Evolutionary conservation across 37 sponge, comb jelly and placozoan species (phyloP).

Genomic region (Hexactinellida sp.): DNA sequence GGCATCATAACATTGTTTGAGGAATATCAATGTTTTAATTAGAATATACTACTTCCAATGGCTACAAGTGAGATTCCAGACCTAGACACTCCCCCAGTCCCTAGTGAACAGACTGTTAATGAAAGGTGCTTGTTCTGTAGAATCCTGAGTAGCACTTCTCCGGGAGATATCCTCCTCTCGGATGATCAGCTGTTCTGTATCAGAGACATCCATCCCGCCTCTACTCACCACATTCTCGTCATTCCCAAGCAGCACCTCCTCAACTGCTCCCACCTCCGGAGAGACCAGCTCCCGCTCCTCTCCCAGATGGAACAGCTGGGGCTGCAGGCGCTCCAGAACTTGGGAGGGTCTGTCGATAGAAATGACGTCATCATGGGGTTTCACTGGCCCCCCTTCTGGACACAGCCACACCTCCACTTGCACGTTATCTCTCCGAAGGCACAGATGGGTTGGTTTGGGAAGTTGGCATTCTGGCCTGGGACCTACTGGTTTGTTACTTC

Average conservation of each 20-base stretch:
- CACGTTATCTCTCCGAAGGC: conserved; percentile 49
- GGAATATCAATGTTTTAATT: too few species aligned
- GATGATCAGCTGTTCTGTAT: conserved; percentile 63
- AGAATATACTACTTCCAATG: too few species aligned
- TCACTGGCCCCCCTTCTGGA: conserved; percentile 72
- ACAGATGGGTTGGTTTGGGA: conserved; percentile 44
- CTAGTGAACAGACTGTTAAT: too few species aligned
- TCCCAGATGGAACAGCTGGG: conserved; percentile 49
- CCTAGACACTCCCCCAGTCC: too few species aligned
- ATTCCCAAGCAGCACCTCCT: conserved; percentile 40
- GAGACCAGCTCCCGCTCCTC: conserved; percentile 33
- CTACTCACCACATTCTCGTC: conserved; percentile 60
- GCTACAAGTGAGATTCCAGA: too few species aligned
- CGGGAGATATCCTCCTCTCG: conserved; percentile 32
- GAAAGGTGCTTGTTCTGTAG: neutral
- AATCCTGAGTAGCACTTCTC: neutral
- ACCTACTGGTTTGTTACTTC: conserved; percentile 44
- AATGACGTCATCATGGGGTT: conserved; percentile 58
- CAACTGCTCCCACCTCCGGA: conserved; percentile 17
- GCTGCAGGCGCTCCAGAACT: conserved; percentile 22
- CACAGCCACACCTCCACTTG: conserved; percentile 61
- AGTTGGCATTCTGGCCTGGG: conserved; percentile 39
- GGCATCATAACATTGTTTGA: too few species aligned
- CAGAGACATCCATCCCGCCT: conserved; percentile 45
- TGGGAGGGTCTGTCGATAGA: conserved; percentile 24